Evolutionary conservation across 2,888 invertebrate species (phyloP), one percentile per base, ranked within the genome.

Genomic region (Coecobrya sp.): DNA sequence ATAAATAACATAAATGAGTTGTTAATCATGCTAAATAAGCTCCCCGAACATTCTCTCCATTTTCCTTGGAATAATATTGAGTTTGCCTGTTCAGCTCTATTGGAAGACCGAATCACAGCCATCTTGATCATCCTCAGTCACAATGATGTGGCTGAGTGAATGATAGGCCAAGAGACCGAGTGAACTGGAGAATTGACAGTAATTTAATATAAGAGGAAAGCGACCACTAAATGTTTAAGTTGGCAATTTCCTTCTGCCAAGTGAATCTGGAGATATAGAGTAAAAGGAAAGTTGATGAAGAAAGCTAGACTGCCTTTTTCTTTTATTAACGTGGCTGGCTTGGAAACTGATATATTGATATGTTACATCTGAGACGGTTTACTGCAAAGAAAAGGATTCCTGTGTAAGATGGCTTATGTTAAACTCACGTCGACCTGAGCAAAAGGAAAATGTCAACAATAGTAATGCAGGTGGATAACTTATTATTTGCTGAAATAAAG

Each of bases 1-100:
- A 45, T 49, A 49, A 76, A 76, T 13, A 70, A 70, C 10, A 19
- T 19, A 49, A 49, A 76, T 49, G 49, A 76, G 49, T 76, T 76
- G 45, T 25, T 76, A 76, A 76, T 49, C 25, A 76, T 19, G 22
- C 49, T 49, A 45, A 76, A 45, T 49, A 76, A 49, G 45, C 49
- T n/a, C 25, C 13, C 11, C 25, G 4, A 25, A 49, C 49, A 13
- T 76, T 76, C 19, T 49, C 22, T 49, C 13, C 13, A 0, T n/a
- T 42, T 70, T 19, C 70, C 42, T 16, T 0, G 3, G 10, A 70
- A 42, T 70, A 70, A 42, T 42, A 70, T 36, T 70, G 70, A 70
- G 5, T 70, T 42, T 0, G 0, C 36, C 42, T n/a, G 7, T 36
- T 55, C 16, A 55, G 25, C 27, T 65, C 11, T 25, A 1, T 27